Evolutionary conservation across 2,888 invertebrate genomes (phyloP).

Genomic region (Fragum sueziense): DNA sequence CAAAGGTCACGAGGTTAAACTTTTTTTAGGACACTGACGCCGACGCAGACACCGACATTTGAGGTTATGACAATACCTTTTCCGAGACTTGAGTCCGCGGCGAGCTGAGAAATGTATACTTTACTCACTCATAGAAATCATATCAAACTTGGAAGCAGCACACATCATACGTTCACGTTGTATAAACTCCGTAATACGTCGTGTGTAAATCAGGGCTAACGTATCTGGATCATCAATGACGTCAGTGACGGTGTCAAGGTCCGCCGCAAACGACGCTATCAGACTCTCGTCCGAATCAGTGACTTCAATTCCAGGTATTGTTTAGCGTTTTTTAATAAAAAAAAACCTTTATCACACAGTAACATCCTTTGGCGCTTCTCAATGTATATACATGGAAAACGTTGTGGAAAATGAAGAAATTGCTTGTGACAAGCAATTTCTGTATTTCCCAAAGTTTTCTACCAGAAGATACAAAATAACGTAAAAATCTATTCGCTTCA

Average conservation of each 20-base stretch:
- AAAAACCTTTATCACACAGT: too few species aligned
- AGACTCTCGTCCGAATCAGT: background rate
- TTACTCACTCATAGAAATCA: slow-evolving; percentile 11
- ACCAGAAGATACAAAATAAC: background rate
- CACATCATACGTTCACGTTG: slow-evolving; percentile 8
- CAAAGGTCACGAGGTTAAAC: too few species aligned
- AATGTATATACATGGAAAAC: too few species aligned
- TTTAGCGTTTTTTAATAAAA: too few species aligned
- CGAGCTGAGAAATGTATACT: too few species aligned
- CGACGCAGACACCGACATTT: too few species aligned
- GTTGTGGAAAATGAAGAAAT: background rate
- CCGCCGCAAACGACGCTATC: background rate
- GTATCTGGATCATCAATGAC: background rate
- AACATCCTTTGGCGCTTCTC: too few species aligned
- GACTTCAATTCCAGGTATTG: too few species aligned
- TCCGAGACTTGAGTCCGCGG: too few species aligned
- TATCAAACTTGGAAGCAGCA: slow-evolving; percentile 14
- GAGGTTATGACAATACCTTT: too few species aligned
- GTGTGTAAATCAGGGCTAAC: slow-evolving; percentile 1
- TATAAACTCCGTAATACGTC: slow-evolving; percentile 5
- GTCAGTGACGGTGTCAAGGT: background rate
- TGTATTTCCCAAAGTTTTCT: background rate
- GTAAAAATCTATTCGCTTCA: too few species aligned
- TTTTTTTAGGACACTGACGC: too few species aligned
- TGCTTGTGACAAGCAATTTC: background rate